Base-by-base conservation (phyloP, 2,888 invertebrate genomes). In the Platynereis dumerilii region DNA sequence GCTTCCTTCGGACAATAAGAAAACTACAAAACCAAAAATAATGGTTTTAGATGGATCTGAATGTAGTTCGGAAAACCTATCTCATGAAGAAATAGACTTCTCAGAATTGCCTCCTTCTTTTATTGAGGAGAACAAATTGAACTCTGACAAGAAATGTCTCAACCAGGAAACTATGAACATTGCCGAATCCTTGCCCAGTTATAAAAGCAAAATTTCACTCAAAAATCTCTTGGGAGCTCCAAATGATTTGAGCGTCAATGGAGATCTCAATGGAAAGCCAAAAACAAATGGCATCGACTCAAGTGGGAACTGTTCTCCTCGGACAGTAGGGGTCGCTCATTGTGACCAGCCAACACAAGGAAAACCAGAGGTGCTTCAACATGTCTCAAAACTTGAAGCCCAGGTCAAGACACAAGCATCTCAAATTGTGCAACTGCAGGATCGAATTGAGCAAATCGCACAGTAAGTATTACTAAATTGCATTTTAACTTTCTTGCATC, bases 371-470 rank as follows among this genome's bases (percentile, higher is more conserved):
- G 26, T 63, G 24, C 57, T 48, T n/a, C 57, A 52, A 27, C 57
- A 63, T 27, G 58, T 63, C 57, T 28, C 57, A 52, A 20, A 44
- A 34, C 52, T 63, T 12, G 57, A 63, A 15, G 45, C 56, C 22
- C 57, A 63, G 34, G 27, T 63, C 22, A 27, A 20, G 26, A 26
- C 58, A 3, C 63, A 63, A 52, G 63, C 57, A 27, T 29, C 24
- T 34, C 34, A 34, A 52, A 74, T 74, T 22, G 28, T 54, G 10
- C 54, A 58, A 29, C 59, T 74, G 28, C 69, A 69, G 39, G 70
- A 68, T 24, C 71, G 73, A 60, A 71, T 62, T 27, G 45, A 62
- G 24, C 27, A 62, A 44, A 57, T 62, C 7, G 24, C 62, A 26
- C 55, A 52, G 62, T 62, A 56, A 48, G 42, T 48, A 48, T 12